Evolutionary conservation across 2,797 vertebrate genomes (phyloP).

Genomic region (Mergus octosetaceus): DNA sequence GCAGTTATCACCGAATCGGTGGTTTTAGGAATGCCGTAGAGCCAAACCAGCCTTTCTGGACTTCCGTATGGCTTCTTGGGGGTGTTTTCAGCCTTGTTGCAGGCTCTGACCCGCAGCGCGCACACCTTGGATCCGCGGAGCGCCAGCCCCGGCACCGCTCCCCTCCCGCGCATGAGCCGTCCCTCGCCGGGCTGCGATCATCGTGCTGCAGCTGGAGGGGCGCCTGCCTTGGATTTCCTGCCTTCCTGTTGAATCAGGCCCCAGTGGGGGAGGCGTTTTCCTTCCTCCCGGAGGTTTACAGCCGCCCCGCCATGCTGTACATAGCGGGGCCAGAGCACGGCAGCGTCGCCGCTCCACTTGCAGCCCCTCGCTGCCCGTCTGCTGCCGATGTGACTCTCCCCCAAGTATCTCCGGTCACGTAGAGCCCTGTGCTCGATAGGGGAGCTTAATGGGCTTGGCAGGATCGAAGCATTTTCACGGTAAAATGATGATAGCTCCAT

Average conservation of each 20-base stretch:
- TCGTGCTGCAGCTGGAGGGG: slow-evolving; percentile 25
- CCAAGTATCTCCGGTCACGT: slow-evolving; percentile 61
- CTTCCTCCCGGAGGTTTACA: slow-evolving; percentile 23
- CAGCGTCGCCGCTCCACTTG: neutral
- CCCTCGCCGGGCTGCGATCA: slow-evolving; percentile 1
- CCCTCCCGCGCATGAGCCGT: slow-evolving; percentile 35
- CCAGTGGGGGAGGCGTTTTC: slow-evolving; percentile 51
- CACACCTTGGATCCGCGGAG: slow-evolving; percentile 48
- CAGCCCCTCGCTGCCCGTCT: slow-evolving; percentile 12
- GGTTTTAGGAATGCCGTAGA: neutral
- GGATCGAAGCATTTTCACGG: slow-evolving; percentile 67
- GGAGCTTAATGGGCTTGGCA: slow-evolving; percentile 68
- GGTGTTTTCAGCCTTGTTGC: neutral
- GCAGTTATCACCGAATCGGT: neutral
- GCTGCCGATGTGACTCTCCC: slow-evolving; percentile 48
- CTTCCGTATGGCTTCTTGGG: neutral
- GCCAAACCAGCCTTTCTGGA: neutral
- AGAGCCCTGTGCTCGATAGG: slow-evolving; percentile 50
- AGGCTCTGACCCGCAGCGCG: neutral
- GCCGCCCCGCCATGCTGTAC: neutral
- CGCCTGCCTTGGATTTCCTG: slow-evolving; percentile 71
- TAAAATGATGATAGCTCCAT: slow-evolving; percentile 69
- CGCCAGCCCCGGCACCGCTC: neutral
- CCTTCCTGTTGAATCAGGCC: slow-evolving; percentile 67
- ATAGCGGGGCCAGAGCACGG: neutral